Evolutionary conservation across 1,140 invertebrate species (phyloP), one percentile per base, ranked within the genome.

Genomic region (Trachelipus rathkii): DNA sequence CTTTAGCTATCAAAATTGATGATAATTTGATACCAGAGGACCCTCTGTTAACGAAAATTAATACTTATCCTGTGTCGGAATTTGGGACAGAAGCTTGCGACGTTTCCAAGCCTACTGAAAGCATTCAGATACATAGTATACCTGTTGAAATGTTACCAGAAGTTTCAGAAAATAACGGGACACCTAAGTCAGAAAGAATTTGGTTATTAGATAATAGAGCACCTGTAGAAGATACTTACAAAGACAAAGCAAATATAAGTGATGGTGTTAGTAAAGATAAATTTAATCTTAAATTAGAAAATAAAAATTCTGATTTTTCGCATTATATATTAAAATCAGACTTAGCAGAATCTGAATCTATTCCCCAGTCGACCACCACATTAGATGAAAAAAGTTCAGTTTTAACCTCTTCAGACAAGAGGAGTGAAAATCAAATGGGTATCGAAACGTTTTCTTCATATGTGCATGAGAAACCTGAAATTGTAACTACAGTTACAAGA

Each of bases 191-290:
- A 71, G 19, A 19, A n/a, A 68, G 24, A 19, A 23, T n/a, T 10
- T 66, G 72, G 33, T 33, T 7, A 45, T 72, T 67, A 7, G 33
- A 6, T 33, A 33, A 6, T 33, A 33, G 33, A 33, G 33, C 33
- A 33, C 6, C 89, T 10, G 93, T 94, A 85, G 92, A 94, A 85
- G 86, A 94, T 5, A 86, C 93, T 76, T 91, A 94, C 84, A 91
- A 74, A 23, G 11, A 24, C 21, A 23, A 71, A 21, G 11, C 72
- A 11, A 60, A 74, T 60, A 4, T 11, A 19, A 33, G 11, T 74
- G 50, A 15, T 6, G 33, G 33, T 33, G 33, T 33, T 3, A 33
- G 6, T n/a, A n/a, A 23, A n/a, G 15, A 23, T 23, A n/a, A 23
- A 3, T 2, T 7, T n/a, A n/a, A 66, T 7, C 5, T 66, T 2